A percentile compares a stretch with the other conserved stretches of the same genome.
Conservation (phyloP, 2,888 invertebrate species). For the Caenorhabditis sp. region DNA sequence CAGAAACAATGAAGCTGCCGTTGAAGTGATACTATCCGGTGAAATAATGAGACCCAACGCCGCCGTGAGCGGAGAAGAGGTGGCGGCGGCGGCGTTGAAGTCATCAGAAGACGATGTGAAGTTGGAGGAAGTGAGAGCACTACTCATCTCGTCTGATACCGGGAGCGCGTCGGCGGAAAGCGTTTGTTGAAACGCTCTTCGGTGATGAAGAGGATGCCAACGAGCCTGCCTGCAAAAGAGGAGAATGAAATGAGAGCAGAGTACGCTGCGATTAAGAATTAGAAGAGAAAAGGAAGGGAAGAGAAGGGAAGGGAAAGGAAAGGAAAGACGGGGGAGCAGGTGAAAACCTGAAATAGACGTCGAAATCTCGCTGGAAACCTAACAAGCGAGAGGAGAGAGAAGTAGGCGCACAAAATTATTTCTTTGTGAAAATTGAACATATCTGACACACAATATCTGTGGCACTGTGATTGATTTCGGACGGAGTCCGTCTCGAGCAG, state of each 20-base stretch:
- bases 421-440: no score
- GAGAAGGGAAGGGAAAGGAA: slow-evolving; percentile 2
- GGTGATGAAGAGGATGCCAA: slow-evolving; percentile 26
- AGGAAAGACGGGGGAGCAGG: slow-evolving; percentile 6
- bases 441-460: no score
- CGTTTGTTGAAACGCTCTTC: slow-evolving; percentile 22
- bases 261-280: neutral
- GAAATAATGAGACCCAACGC: neutral
- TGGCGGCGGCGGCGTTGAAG: neutral
- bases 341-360: slow-evolving; percentile 3
- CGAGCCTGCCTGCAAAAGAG: slow-evolving; percentile 24
- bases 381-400: no score
- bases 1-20: neutral
- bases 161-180: neutral
- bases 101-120: neutral
- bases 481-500: no score
- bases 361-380: no score
- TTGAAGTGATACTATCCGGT: neutral
- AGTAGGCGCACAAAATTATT: no score
- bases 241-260: no score
- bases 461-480: no score
- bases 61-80: neutral
- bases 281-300: slow-evolving; percentile 3
- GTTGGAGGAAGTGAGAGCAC: neutral
- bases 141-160: neutral